Conservation (phyloP, 2,113 vertebrate genomes). For the Plecturocebus donacophilus region DNA sequence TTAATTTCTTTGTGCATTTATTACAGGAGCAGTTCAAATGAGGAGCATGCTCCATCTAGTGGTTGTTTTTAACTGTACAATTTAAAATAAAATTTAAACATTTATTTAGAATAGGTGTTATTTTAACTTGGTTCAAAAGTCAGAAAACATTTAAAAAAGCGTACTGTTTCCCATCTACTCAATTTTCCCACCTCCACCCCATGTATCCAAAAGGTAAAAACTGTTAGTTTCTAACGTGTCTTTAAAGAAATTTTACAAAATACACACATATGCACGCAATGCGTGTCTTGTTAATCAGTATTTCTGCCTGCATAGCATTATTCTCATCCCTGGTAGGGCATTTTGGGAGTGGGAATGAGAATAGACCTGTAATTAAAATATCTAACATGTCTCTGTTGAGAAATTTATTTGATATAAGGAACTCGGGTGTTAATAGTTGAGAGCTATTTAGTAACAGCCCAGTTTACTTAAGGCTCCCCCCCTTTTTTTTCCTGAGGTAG, state of each 20-base stretch:
- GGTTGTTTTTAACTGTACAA: not conserved
- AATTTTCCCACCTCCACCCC: not conserved
- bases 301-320: constrained; percentile 81
- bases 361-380: constrained; percentile 79
- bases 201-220: not conserved
- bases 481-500: constrained; percentile 56
- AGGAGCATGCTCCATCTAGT: constrained; percentile 54
- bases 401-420: constrained; percentile 84
- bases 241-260: not conserved
- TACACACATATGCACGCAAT: not conserved
- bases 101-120: not conserved
- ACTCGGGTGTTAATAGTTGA: constrained; percentile 82
- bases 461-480: constrained; percentile 83
- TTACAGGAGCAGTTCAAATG: not conserved
- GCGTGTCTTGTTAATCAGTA: not conserved
- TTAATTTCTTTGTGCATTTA: not conserved
- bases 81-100: not conserved
- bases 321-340: constrained; percentile 81
- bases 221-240: not conserved
- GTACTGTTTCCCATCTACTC: not conserved
- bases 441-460: constrained; percentile 83
- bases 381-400: constrained; percentile 82
- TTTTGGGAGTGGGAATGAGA: constrained; percentile 79
- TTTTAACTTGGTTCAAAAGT: not conserved
- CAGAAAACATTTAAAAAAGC: not conserved